Percentiles rank a stretch among this genome's conserved stretches.
phyloP scores from a whole-genome alignment of 2,888 invertebrate species.

The Metopia argyrocephala region DNA sequence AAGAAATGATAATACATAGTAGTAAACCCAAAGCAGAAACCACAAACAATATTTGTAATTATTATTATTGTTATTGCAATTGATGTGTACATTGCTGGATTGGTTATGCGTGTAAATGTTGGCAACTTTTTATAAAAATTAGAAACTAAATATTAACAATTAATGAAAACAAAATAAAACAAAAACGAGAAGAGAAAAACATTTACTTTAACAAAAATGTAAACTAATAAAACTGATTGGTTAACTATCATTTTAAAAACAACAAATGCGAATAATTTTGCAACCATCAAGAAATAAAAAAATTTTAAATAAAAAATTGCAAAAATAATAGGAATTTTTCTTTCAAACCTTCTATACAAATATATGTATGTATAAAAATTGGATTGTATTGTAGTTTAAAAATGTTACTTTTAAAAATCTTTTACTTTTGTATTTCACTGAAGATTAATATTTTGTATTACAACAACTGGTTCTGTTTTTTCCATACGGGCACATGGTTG shows the following conservation, averaged over 20 bases:
- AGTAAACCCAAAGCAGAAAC: constrained; percentile 24
- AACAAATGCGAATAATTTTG: constrained; percentile 3
- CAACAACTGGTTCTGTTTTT: no score
- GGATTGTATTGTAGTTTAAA: no score
- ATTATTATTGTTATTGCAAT: no score
- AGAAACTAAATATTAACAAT: constrained; percentile 50
- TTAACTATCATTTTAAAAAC: background rate
- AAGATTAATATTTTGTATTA: no score
- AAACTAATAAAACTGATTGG: background rate
- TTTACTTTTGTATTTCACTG: no score
- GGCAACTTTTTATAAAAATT: constrained; percentile 37
- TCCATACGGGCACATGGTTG: no score
- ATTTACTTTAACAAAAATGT: background rate
- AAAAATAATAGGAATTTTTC: constrained; percentile 9
- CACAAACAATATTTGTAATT: constrained; percentile 35
- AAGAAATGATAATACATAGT: no score
- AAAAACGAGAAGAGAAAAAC: background rate
- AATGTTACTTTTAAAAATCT: no score
- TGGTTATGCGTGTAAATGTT: constrained; percentile 12
- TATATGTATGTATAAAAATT: no score
- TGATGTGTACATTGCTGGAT: background rate
- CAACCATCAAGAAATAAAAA: constrained; percentile 39
- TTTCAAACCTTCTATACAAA: no score
- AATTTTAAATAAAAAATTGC: constrained; percentile 5
- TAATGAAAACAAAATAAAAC: constrained; percentile 42